phyloP scores from a whole-genome alignment of 2,888 invertebrate species.

The Stenodema calcarata region DNA sequence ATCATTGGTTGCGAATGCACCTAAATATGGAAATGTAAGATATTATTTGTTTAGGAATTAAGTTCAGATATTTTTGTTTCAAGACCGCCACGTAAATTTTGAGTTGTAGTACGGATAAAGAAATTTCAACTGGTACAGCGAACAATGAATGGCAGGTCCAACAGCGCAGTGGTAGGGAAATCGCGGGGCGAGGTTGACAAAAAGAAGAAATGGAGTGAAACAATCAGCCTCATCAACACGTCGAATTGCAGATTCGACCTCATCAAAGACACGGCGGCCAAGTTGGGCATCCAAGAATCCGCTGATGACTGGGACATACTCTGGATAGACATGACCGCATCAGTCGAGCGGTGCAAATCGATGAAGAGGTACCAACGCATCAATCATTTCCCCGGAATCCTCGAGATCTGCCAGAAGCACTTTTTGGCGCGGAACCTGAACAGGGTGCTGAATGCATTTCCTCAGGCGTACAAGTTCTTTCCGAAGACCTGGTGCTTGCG shows the following conservation, averaged over 20 bases:
- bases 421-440: slow-evolving; percentile 86
- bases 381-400: slow-evolving; percentile 92
- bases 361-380: slow-evolving; percentile 87
- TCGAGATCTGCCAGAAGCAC: slow-evolving; percentile 88
- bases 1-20: background rate
- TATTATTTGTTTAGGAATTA: background rate
- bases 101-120: background rate
- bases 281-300: slow-evolving; percentile 78
- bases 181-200: background rate
- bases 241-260: slow-evolving; percentile 69
- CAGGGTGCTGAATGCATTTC: slow-evolving; percentile 85
- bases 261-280: slow-evolving; percentile 72
- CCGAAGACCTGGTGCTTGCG: slow-evolving; percentile 92
- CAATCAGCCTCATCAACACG: slow-evolving; percentile 67
- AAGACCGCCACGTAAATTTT: background rate
- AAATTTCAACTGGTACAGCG: background rate
- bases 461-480: slow-evolving; percentile 89
- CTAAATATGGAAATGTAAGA: background rate
- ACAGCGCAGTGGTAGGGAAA: background rate
- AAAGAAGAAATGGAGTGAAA: slow-evolving; percentile 45
- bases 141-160: background rate
- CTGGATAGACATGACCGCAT: slow-evolving; percentile 88
- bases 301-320: slow-evolving; percentile 84
- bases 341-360: slow-evolving; percentile 84
- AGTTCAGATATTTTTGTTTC: background rate